Conservation (phyloP, 1,140 invertebrate species). For the Neodiprion virginianus region DNA sequence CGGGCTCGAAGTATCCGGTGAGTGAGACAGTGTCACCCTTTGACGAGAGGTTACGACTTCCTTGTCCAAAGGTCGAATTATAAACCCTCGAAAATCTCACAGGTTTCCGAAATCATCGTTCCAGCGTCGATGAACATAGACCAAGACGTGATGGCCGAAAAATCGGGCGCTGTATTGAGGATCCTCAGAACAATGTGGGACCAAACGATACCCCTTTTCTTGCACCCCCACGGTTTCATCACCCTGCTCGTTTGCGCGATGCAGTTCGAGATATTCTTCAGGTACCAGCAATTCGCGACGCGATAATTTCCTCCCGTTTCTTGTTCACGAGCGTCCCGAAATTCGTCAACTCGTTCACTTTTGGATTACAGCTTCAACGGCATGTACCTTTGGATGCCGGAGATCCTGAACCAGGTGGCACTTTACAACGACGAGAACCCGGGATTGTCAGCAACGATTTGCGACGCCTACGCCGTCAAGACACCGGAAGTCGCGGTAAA, state of each 20-base stretch:
- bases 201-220: not conserved
- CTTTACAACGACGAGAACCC: not conserved
- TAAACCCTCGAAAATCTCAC: not conserved
- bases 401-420: not conserved
- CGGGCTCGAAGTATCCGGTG: not conserved
- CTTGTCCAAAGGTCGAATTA: not conserved
- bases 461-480: not conserved
- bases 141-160: not conserved
- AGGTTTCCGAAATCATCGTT: not conserved
- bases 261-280: constrained; percentile 5
- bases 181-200: not conserved
- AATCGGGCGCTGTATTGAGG: not conserved
- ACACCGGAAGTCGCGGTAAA: not conserved
- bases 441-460: not conserved
- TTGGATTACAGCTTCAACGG: not conserved
- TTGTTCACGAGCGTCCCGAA: not conserved
- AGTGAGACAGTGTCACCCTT: not conserved
- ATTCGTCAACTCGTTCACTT: too few species aligned
- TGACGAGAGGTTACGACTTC: not conserved
- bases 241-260: not conserved
- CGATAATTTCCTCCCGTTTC: not conserved
- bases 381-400: constrained; percentile 1
- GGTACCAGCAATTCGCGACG: not conserved
- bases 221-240: not conserved
- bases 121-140: not conserved